Evolutionary conservation across 2,113 vertebrate species (phyloP).

Genomic region (Prochilodus magdalenae): DNA sequence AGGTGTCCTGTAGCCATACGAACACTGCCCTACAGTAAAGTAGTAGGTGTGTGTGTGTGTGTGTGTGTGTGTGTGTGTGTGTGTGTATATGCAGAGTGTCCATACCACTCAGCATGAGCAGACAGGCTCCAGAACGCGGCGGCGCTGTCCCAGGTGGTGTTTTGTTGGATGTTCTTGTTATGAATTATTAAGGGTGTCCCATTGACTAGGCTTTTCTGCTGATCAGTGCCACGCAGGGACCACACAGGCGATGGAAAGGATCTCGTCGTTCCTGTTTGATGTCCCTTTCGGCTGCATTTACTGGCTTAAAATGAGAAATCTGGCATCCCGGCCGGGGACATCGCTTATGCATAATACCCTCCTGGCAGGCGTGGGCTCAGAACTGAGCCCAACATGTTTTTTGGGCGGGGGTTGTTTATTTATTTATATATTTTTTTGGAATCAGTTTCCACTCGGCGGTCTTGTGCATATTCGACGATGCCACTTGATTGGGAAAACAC

Average conservation of each 20-base stretch:
- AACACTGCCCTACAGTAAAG: too few species aligned
- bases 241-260: slow-evolving; percentile 11
- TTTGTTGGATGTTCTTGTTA: slow-evolving; percentile 38
- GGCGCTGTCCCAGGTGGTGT: slow-evolving; percentile 30
- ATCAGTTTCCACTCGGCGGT: neutral
- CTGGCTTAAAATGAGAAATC: slow-evolving; percentile 40
- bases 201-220: slow-evolving; percentile 35
- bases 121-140: slow-evolving; percentile 13
- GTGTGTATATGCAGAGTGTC: slow-evolving; percentile 11
- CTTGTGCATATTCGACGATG: slow-evolving; percentile 32
- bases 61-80: neutral
- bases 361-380: slow-evolving; percentile 9
- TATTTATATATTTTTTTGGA: slow-evolving; percentile 4
- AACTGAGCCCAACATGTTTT: neutral
- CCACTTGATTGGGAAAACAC: slow-evolving; percentile 37
- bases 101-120: slow-evolving; percentile 33
- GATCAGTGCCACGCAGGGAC: slow-evolving; percentile 18
- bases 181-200: slow-evolving; percentile 46
- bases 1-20: neutral
- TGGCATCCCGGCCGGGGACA: slow-evolving; percentile 1
- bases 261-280: slow-evolving; percentile 27
- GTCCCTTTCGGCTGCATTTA: slow-evolving; percentile 30
- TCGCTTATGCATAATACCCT: slow-evolving; percentile 22
- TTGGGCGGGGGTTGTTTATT: too few species aligned
- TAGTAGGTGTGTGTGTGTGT: neutral